phyloP scores from a whole-genome alignment of 2,888 invertebrate genomes.

The Keiferia lycopersicella region DNA sequence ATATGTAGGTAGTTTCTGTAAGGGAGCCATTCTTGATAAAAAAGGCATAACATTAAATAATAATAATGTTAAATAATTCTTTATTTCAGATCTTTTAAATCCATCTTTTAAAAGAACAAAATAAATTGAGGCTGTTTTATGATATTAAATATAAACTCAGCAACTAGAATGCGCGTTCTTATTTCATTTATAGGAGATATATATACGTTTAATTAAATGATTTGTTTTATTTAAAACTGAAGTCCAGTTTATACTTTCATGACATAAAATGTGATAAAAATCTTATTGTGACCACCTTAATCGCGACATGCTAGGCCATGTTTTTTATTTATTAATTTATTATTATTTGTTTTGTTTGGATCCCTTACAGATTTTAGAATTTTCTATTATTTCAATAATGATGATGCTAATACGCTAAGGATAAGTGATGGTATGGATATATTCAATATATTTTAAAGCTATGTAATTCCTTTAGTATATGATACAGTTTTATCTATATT shows the following conservation, averaged over 20 bases:
- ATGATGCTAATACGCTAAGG: slow-evolving; percentile 32
- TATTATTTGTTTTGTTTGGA: background rate
- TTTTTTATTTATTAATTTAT: background rate
- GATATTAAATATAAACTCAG: too few relatives aligned
- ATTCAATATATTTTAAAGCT: slow-evolving; percentile 49
- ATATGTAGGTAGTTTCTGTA: slow-evolving; percentile 46
- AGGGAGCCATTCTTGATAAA: slow-evolving; percentile 33
- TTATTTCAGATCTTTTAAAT: too few relatives aligned
- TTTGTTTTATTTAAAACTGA: too few relatives aligned
- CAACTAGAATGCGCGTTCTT: too few relatives aligned
- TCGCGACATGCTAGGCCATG: background rate
- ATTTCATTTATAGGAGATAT: too few relatives aligned
- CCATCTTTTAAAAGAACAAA: too few relatives aligned
- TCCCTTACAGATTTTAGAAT: slow-evolving; percentile 20
- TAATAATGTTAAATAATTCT: too few relatives aligned
- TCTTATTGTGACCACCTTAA: too few relatives aligned
- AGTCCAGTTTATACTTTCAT: too few relatives aligned
- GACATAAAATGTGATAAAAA: too few relatives aligned
- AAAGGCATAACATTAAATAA: background rate
- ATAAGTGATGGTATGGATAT: slow-evolving; percentile 36
- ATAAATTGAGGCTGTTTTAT: too few relatives aligned
- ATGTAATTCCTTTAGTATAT: slow-evolving; percentile 55
- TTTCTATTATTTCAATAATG: slow-evolving; percentile 1
- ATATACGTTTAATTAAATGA: too few relatives aligned
- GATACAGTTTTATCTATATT: slow-evolving; percentile 41